phyloP scores from a whole-genome alignment of 2,797 vertebrate genomes.

The Hyperoplus immaculatus region DNA sequence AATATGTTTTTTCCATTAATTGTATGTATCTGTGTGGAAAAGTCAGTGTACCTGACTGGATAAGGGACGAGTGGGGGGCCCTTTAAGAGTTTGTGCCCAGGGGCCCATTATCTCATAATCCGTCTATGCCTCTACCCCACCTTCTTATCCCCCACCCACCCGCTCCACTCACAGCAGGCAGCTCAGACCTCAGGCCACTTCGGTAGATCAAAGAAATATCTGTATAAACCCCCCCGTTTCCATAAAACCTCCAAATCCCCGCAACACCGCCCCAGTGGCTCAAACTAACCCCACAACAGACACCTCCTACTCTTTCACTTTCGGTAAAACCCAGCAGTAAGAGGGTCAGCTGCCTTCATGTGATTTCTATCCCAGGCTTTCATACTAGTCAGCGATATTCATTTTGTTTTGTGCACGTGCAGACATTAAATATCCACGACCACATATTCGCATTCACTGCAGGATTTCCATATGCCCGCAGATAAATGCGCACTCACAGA shows the following conservation, averaged over 20 bases:
- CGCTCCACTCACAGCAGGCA: constrained; percentile 46
- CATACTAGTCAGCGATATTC: neutral
- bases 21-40: no score
- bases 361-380: neutral
- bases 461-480: constrained; percentile 26
- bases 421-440: neutral
- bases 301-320: constrained; percentile 8
- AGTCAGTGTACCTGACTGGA: no score
- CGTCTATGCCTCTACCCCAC: constrained; percentile 5
- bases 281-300: constrained; percentile 20
- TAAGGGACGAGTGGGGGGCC: no score
- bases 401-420: accelerated
- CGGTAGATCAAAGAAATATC: constrained; percentile 64
- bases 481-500: constrained; percentile 43
- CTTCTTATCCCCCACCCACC: constrained; percentile 2
- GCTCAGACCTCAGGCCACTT: constrained; percentile 62
- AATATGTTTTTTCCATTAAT: no score
- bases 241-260: constrained; percentile 26
- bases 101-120: no score
- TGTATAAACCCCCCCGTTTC: constrained; percentile 2
- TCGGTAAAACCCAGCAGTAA: constrained; percentile 9
- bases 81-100: no score
- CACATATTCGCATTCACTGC: neutral
- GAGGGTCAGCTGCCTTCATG: neutral
- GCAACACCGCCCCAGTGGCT: constrained; percentile 17